Percentiles rank a stretch among this genome's conserved stretches.
phyloP scores from a whole-genome alignment of 2,113 vertebrate genomes.

The Philantomba maxwellii region DNA sequence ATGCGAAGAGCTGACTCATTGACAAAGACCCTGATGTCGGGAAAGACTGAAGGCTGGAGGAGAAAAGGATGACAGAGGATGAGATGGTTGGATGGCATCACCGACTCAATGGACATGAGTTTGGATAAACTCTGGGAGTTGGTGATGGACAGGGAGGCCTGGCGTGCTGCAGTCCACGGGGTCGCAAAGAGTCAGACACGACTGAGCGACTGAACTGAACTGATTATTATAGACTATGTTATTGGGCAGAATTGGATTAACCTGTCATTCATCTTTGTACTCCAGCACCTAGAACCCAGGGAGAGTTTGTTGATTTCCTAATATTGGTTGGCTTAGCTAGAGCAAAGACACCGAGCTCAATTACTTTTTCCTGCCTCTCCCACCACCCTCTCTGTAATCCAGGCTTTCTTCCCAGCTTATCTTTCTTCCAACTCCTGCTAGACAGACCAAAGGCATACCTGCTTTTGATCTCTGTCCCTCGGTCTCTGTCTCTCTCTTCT shows the following conservation, averaged over 20 bases:
- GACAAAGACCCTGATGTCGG: neutral
- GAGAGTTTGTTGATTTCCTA: neutral
- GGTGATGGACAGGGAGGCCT: neutral
- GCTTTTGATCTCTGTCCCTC: neutral
- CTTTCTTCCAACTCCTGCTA: neutral
- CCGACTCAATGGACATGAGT: neutral
- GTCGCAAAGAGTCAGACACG: neutral
- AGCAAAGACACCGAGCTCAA: neutral
- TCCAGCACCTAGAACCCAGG: neutral
- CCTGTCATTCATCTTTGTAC: neutral
- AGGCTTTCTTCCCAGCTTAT: neutral
- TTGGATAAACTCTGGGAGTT: neutral
- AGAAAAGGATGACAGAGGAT: neutral
- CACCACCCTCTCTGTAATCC: neutral
- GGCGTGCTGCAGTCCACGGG: neutral
- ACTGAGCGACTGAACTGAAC: neutral
- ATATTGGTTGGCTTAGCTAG: neutral
- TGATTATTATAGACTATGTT: neutral
- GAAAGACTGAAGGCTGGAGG: neutral
- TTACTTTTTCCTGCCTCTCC: neutral
- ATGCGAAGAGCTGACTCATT: neutral
- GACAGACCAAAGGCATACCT: neutral
- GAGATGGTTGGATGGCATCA: neutral
- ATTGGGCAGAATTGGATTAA: neutral
- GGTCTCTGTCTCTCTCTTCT: neutral